Evolutionary conservation across 2,113 vertebrate genomes (phyloP).

Genomic region (Charadrius vociferus): DNA sequence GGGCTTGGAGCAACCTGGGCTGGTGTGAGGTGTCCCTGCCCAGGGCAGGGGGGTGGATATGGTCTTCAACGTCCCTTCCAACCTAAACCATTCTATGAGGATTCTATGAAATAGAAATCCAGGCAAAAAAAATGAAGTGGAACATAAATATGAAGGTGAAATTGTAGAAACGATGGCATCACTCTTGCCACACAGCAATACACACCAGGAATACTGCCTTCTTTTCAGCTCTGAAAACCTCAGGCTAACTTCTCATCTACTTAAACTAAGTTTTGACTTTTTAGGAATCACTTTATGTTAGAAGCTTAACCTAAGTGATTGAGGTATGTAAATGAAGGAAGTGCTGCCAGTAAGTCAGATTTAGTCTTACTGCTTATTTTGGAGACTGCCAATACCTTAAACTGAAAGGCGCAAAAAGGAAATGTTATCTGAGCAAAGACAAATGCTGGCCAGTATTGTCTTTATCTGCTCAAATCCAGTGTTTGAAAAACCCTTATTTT

Average conservation of each 20-base stretch:
- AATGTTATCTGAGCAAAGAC: not conserved
- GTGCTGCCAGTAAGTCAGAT: not conserved
- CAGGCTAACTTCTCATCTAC: not conserved
- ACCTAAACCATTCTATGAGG: not conserved
- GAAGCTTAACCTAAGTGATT: not conserved
- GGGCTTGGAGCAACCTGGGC: not conserved
- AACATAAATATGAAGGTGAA: not conserved
- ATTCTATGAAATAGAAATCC: not conserved
- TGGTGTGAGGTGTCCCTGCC: not conserved
- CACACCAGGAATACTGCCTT: not conserved
- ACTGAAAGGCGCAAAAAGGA: not conserved
- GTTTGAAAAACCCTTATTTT: not conserved
- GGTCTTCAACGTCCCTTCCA: not conserved
- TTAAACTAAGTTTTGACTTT: not conserved
- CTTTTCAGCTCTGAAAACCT: not conserved
- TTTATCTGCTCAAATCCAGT: not conserved
- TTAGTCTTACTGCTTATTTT: not conserved
- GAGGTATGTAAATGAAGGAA: not conserved
- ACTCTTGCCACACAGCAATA: not conserved
- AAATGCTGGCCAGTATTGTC: not conserved
- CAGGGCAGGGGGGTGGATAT: not conserved
- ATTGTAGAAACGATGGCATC: not conserved
- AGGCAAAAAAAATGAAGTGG: not conserved
- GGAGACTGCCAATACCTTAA: not conserved
- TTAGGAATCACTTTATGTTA: not conserved